Conservation (phyloP, 2,797 vertebrate genomes). For the Micropoecilia bifurca region DNA sequence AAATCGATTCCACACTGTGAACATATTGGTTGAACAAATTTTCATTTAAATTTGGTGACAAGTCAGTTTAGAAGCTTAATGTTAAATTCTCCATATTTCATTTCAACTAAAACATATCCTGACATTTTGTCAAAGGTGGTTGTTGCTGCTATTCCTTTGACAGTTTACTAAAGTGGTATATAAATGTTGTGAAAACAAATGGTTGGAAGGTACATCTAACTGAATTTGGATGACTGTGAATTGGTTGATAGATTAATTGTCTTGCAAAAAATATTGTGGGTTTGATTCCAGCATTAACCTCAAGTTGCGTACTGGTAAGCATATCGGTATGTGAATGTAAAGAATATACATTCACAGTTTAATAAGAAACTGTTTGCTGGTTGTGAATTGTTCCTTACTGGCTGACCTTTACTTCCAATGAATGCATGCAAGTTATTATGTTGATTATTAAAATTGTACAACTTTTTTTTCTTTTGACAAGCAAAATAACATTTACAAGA, state of each 20-base stretch:
- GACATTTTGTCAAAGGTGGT: constrained; percentile 43
- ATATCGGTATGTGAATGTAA: background rate
- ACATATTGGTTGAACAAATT: constrained; percentile 44
- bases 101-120: constrained; percentile 20
- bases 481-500: background rate
- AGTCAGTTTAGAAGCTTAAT: constrained; percentile 28
- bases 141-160: constrained; percentile 17
- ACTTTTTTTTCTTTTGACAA: background rate
- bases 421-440: background rate
- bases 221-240: background rate
- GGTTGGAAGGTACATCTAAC: background rate
- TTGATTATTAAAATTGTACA: background rate
- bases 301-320: background rate
- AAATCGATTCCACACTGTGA: constrained; percentile 31
- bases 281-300: background rate
- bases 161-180: constrained; percentile 16
- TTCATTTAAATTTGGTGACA: constrained; percentile 29
- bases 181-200: background rate
- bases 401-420: background rate
- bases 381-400: background rate
- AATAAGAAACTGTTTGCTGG: background rate
- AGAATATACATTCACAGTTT: background rate
- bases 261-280: background rate
- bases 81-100: constrained; percentile 28
- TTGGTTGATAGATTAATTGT: background rate